Evolutionary conservation across 1,140 invertebrate genomes (phyloP).

Genomic region (Pogonognathellus flavescens): DNA sequence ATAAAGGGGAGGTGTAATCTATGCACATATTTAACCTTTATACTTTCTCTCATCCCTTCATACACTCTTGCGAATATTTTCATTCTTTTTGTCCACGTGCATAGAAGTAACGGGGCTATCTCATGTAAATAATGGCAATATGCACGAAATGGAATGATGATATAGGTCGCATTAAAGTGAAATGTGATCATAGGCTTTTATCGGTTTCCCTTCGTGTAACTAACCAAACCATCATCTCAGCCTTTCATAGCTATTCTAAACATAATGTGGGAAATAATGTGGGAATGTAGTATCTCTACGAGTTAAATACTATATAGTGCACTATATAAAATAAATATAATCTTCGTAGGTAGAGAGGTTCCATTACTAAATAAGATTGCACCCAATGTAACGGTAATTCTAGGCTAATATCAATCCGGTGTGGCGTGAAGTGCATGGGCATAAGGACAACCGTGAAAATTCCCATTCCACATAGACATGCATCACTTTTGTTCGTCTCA

Average conservation of each 20-base stretch:
- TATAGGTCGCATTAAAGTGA: slow-evolving; percentile 52
- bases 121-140: slow-evolving; percentile 46
- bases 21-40: slow-evolving; percentile 52
- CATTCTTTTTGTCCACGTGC: slow-evolving; percentile 15
- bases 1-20: slow-evolving; percentile 41
- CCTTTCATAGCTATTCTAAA: neutral
- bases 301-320: too few relatives aligned
- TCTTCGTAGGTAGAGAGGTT: neutral
- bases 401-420: slow-evolving; percentile 2
- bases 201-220: slow-evolving; percentile 11
- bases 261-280: too few relatives aligned
- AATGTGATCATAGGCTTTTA: slow-evolving; percentile 39
- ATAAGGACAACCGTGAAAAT: neutral
- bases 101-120: neutral
- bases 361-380: slow-evolving; percentile 1
- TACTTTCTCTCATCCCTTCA: neutral
- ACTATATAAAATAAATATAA: too few relatives aligned
- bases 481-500: neutral
- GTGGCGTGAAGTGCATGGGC: neutral
- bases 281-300: too few relatives aligned
- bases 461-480: neutral
- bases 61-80: slow-evolving; percentile 4
- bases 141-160: slow-evolving; percentile 48
- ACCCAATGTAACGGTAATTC: neutral
- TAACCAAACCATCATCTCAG: neutral